These are phyloP conservation scores for Drosophila truncata DNA, from an alignment of 1,140 invertebrate species.

Conservation along the genomic window DNA sequence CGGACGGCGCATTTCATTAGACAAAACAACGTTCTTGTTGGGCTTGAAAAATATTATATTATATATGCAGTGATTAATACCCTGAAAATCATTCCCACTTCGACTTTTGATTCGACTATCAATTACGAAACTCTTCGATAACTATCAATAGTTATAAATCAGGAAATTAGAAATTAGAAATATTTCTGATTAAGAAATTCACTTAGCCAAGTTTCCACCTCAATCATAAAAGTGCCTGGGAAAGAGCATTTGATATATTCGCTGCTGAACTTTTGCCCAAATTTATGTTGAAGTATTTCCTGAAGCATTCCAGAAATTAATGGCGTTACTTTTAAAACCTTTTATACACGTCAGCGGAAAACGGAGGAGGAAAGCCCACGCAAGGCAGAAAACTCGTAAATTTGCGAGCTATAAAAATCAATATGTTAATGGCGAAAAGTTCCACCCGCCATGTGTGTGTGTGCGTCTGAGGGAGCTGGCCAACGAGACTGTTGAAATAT, in stretches of 20 bases:
- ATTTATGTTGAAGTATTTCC: slow-evolving; percentile 61
- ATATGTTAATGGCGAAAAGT: slow-evolving; percentile 79
- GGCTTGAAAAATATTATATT: not conserved
- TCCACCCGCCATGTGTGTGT: slow-evolving; percentile 37
- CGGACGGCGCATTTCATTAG: slow-evolving; percentile 37
- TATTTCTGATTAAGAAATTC: slow-evolving; percentile 46
- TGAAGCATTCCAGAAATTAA: slow-evolving; percentile 69
- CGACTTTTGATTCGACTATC: slow-evolving; percentile 11
- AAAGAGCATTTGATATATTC: slow-evolving; percentile 41
- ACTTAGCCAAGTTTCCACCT: slow-evolving; percentile 36
- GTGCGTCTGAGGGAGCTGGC: slow-evolving; percentile 1
- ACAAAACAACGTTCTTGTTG: slow-evolving; percentile 9
- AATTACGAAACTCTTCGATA: slow-evolving; percentile 37
- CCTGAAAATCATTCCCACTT: not conserved
- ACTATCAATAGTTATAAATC: slow-evolving; percentile 35
- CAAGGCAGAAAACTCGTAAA: slow-evolving; percentile 70
- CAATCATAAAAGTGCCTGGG: slow-evolving; percentile 19
- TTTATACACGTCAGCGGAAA: slow-evolving; percentile 63
- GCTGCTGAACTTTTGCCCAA: slow-evolving; percentile 35
- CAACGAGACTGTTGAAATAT: slow-evolving; percentile 78
- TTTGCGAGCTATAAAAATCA: slow-evolving; percentile 82
- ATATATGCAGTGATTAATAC: not conserved
- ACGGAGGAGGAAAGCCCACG: slow-evolving; percentile 30
- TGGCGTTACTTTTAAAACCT: slow-evolving; percentile 79
- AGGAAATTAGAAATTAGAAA: slow-evolving; percentile 6